These are phyloP conservation scores for Penaeus monodon DNA, from an alignment of 2,888 invertebrate genomes.

Conservation along the genomic window DNA sequence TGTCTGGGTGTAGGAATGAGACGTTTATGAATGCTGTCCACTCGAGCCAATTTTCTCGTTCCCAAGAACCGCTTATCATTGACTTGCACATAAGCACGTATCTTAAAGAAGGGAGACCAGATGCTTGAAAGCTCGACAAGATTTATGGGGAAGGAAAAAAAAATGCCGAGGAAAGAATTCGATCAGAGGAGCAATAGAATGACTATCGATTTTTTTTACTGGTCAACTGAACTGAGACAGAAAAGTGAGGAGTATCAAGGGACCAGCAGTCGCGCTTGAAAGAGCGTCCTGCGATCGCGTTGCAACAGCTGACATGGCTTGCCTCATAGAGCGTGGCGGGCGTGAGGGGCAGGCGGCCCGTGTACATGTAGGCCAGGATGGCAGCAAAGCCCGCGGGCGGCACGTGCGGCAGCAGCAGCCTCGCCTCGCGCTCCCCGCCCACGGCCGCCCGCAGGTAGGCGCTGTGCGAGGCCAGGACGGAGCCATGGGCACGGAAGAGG, in stretches of 20 bases:
- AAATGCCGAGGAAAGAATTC: too few species aligned
- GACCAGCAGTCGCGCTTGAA: background rate
- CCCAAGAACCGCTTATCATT: too few species aligned
- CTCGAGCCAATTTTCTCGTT: too few species aligned
- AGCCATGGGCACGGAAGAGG: slow-evolving; percentile 59
- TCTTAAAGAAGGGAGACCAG: too few species aligned
- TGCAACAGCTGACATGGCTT: background rate
- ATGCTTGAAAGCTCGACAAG: too few species aligned
- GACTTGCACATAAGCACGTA: too few species aligned
- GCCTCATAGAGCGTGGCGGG: slow-evolving; percentile 58
- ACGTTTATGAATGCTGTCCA: too few species aligned
- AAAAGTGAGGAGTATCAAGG: background rate
- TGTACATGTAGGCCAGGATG: slow-evolving; percentile 60
- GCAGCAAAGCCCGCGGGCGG: slow-evolving; percentile 57
- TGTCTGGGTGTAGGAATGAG: too few species aligned
- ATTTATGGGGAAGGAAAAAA: too few species aligned
- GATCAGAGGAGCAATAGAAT: too few species aligned
- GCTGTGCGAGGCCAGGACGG: slow-evolving; percentile 59
- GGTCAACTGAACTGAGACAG: background rate
- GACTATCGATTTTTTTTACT: too few species aligned
- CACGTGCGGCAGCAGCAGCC: slow-evolving; percentile 55
- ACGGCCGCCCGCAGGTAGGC: slow-evolving; percentile 55
- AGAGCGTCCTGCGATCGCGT: background rate
- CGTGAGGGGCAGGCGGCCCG: slow-evolving; percentile 55
- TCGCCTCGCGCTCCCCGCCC: slow-evolving; percentile 33